Evolutionary conservation across 2,113 vertebrate species (phyloP).

Genomic region (Cebidichthys violaceus): DNA sequence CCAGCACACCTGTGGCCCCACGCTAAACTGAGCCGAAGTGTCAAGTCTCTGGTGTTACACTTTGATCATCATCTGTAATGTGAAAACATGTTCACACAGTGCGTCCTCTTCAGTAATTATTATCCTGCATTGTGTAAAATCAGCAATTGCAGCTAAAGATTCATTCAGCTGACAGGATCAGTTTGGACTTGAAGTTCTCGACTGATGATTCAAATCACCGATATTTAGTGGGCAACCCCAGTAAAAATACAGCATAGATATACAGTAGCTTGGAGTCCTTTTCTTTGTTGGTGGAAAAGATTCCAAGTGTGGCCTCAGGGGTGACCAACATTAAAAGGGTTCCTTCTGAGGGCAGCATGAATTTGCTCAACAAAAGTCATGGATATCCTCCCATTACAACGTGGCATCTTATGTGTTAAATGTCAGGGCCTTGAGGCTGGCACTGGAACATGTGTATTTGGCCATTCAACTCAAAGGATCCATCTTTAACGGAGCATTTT

Average conservation of each 20-base stretch:
- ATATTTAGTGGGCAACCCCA: no score
- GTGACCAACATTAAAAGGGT: background rate
- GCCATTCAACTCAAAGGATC: slow-evolving; percentile 4
- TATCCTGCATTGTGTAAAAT: background rate
- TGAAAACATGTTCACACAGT: background rate
- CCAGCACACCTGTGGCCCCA: background rate
- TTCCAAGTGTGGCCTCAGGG: background rate
- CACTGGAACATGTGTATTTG: background rate
- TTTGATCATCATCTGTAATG: background rate
- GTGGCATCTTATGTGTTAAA: background rate
- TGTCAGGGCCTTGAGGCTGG: slow-evolving; percentile 4
- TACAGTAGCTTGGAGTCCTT: background rate
- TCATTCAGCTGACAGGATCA: background rate
- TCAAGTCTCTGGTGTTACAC: background rate
- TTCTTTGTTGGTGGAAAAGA: background rate
- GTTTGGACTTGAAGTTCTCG: background rate
- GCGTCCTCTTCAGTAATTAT: background rate
- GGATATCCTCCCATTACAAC: no score
- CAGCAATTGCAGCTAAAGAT: background rate
- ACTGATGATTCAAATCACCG: background rate
- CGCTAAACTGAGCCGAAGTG: background rate
- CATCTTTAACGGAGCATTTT: background rate
- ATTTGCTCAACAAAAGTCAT: background rate
- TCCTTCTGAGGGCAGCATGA: background rate
- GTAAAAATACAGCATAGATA: background rate